Percentiles rank a stretch among this genome's conserved stretches.
Evolutionary conservation across 2,113 vertebrate genomes (phyloP).

Genomic region (Eira barbara): DNA sequence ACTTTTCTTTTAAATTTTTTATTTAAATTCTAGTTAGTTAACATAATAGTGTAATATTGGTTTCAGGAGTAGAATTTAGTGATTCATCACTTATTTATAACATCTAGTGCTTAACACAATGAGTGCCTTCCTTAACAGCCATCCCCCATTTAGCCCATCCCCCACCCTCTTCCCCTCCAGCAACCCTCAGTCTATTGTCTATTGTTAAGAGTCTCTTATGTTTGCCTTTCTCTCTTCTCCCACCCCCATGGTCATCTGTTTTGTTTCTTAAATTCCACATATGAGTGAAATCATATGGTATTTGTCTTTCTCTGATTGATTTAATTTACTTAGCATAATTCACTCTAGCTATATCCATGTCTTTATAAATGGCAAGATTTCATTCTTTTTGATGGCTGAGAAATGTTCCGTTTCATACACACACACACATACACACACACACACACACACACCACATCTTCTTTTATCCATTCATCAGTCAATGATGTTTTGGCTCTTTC

Average conservation of each 20-base stretch:
- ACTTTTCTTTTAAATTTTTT: not conserved
- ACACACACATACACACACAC: not conserved
- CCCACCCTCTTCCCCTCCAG: not conserved
- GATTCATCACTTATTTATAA: not conserved
- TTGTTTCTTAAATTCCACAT: not conserved
- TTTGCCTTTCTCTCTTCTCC: not conserved
- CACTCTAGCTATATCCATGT: not conserved
- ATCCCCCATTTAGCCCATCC: not conserved
- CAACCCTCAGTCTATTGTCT: not conserved
- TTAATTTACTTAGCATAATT: not conserved
- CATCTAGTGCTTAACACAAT: not conserved
- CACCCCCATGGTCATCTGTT: not conserved
- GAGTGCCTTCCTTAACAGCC: not conserved
- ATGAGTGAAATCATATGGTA: not conserved
- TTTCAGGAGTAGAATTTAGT: not conserved
- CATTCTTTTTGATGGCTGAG: not conserved
- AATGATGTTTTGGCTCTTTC: not conserved
- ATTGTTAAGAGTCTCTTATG: not conserved
- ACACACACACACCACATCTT: not conserved
- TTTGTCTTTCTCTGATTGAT: not conserved
- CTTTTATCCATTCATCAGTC: not conserved
- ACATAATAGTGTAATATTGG: not conserved
- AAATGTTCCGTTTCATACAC: not conserved
- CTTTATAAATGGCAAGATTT: not conserved
- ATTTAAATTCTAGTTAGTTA: not conserved